Evolutionary conservation across 2,888 invertebrate species (phyloP).

Genomic region (Malacosoma neustria): DNA sequence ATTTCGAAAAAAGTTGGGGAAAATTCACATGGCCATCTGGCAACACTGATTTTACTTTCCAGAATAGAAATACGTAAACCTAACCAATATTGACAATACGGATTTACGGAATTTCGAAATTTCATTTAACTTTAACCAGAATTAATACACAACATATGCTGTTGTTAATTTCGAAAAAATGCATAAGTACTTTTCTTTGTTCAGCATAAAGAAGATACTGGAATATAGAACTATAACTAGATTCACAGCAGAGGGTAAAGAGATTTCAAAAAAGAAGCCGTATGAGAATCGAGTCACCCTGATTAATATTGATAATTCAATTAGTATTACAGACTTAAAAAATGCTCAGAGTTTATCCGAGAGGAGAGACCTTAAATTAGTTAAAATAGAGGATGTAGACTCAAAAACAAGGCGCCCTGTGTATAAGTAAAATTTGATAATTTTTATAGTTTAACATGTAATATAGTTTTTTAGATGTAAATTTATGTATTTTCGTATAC

Average conservation of each 20-base stretch:
- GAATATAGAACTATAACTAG: slow-evolving; percentile 35
- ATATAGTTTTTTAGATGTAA: too few species aligned
- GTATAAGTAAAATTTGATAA: slow-evolving; percentile 80
- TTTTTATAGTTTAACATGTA: too few species aligned
- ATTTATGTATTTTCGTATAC: neutral
- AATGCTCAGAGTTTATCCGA: slow-evolving; percentile 81
- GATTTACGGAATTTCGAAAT: too few species aligned
- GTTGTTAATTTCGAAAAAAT: too few species aligned
- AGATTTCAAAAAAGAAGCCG: slow-evolving; percentile 52
- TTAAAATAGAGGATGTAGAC: slow-evolving; percentile 80
- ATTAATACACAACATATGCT: too few species aligned
- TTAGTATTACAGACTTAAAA: slow-evolving; percentile 77
- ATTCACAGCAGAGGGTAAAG: slow-evolving; percentile 54
- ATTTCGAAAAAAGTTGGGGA: too few species aligned
- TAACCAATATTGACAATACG: too few species aligned
- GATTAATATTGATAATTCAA: slow-evolving; percentile 71
- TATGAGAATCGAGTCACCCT: slow-evolving; percentile 77
- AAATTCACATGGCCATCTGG: too few species aligned
- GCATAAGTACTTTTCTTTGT: slow-evolving; percentile 36
- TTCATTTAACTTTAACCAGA: too few species aligned
- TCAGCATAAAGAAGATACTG: slow-evolving; percentile 27
- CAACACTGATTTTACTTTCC: too few species aligned
- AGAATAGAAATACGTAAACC: too few species aligned
- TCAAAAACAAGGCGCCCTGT: slow-evolving; percentile 79
- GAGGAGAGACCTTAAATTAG: slow-evolving; percentile 79